Evolutionary conservation across 1,140 invertebrate species (phyloP), one percentile per base, ranked within the genome.

Genomic region (Melipona quadrifasciata): DNA sequence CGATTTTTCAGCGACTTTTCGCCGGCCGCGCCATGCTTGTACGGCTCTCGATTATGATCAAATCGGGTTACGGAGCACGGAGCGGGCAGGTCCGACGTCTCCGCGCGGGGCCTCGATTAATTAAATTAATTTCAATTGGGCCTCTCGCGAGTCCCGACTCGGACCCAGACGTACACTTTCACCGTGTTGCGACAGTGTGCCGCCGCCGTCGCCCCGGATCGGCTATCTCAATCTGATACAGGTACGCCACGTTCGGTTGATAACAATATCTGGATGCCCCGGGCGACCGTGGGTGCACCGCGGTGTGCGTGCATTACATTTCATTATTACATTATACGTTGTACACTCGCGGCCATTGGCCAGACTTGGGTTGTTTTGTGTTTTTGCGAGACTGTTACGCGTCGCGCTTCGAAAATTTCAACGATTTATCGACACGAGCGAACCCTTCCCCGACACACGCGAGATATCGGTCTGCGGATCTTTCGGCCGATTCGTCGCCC

Each of bases 101-200:
- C 81, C 65, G 70, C 64, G 16, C 55, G 27, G 82, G 87, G 79
- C 89, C 88, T 88, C 87, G 90, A 86, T 89, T 92, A 93, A 94
- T 94, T 93, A 92, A 93, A 92, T 93, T 91, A 93, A 92, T 93
- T 93, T 91, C 92, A 92, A 93, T 93, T 90, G 90, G 83, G 82
- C 89, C 39, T 86, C 85, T 89, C 73, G 88, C 90, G 39, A 39
- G 88, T 76, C 89, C 89, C n/a, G 89, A 19, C 34, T 39, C 39
- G 68, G 12, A 11, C 85, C 87, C 10, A 21, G 88, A 89, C 83
- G 90, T 8, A 47, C 83, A 93, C 93, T 94, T 93, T 94, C 93
- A 93, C 93, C 91, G 21, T 71, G 79, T 93, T 93, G 87, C 92
- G 89, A 92, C 93, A 93, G 90, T 79, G 90, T 79, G 21, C 24